Evolutionary conservation across 2,797 vertebrate species (phyloP), one percentile per base, ranked within the genome.

Genomic region (Carapus acus): DNA sequence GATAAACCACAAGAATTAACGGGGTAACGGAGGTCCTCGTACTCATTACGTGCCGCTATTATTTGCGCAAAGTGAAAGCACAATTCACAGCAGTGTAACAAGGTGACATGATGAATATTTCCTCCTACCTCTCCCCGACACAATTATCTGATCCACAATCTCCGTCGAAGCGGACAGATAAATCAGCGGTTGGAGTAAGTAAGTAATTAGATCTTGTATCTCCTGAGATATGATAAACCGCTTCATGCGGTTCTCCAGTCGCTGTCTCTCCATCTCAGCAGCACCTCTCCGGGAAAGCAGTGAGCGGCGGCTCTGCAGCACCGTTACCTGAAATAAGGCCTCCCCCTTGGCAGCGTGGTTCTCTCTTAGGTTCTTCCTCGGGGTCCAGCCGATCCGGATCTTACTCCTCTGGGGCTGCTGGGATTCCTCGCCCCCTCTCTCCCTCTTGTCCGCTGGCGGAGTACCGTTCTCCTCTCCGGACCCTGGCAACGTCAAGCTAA

Each of bases 251-350:
- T 61, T 67, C 57, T 6, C 23, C 8, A 21, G 29, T 47, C 74
- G 69, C 64, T 62, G 51, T 45, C 55, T 69, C 68, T 56, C 58
- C 64, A 68, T 73, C 77, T 29, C 65, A n/a, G 63, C 69, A 60
- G 23, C 79, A 74, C 78, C 81, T 79, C 69, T 55, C 44, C 9
- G 20, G 43, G 33, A 37, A 42, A 22, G 66, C 61, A 37, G 40
- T 2, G 2, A 1, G 54, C 53, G 29, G 37, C 60, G 23, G 52
- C 33, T 69, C 15, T 47, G n/a, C n/a, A 8, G 40, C 22, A 16
- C 54, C 40, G 59, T 83, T 87, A 90, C 88, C 88, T 88, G 79
- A 72, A 70, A 69, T 6, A 74, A 78, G 83, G 72, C 80, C 83
- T 86, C 84, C 86, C 73, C 81, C 83, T 74, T 77, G 74, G 78